These are phyloP conservation scores for Orius laevigatus DNA, from an alignment of 1,140 invertebrate genomes.

Conservation along the genomic window DNA sequence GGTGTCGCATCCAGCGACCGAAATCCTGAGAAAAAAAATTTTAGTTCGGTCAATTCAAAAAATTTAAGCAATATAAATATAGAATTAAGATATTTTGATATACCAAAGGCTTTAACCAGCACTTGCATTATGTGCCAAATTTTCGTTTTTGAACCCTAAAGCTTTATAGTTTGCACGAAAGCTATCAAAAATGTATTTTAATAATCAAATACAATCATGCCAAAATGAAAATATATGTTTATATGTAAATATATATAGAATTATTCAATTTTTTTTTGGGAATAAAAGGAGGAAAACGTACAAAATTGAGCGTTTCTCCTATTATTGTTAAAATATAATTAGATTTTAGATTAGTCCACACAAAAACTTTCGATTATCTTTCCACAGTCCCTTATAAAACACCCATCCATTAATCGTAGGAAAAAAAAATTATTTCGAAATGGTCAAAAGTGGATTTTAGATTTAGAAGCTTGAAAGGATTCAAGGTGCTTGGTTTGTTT, in stretches of 20 bases:
- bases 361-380: background rate
- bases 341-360: background rate
- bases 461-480: background rate
- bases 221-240: background rate
- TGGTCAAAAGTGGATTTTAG: background rate
- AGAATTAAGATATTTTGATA: conserved; percentile 8
- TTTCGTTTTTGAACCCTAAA: background rate
- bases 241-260: conserved; percentile 1
- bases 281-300: no score
- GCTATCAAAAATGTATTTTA: background rate
- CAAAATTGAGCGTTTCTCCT: no score
- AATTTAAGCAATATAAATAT: conserved; percentile 1
- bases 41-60: conserved; percentile 5
- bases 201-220: background rate
- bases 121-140: background rate
- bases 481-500: conserved; percentile 1
- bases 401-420: background rate
- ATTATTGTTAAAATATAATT: no score
- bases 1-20: background rate
- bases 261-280: background rate
- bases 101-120: background rate
- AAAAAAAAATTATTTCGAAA: background rate
- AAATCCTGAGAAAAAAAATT: background rate
- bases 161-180: background rate
- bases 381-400: background rate